Evolutionary conservation across 1,140 invertebrate genomes (phyloP), one percentile per base, ranked within the genome.

Genomic region (Hypothenemus hampei): DNA sequence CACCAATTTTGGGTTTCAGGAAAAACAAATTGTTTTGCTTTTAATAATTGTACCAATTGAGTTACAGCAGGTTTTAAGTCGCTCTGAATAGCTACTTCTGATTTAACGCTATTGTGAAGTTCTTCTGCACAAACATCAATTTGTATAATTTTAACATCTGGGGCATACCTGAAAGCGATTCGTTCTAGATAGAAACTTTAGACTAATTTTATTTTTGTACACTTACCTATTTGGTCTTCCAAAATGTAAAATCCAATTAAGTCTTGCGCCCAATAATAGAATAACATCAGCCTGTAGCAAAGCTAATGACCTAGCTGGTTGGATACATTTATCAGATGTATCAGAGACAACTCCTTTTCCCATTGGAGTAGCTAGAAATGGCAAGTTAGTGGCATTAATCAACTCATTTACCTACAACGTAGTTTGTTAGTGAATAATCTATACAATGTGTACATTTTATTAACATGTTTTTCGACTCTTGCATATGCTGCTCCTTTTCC

Each of bases 211-310:
- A 3, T 31, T 31, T 31, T 31, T 3, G 13, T 31, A 37, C 36
- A 44, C 10, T 5, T 37, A 49, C 39, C 50, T 29, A 13, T 93
- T 94, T n/a, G 87, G 75, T 41, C 83, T 80, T 8, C 94, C 95
- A 76, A 97, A 98, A 75, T 98, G 95, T 24, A 98, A 74, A 72
- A 98, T 98, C 95, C 95, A 98, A 73, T 98, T 98, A 1, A 97
- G 75, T 51, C 94, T 76, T 1, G 93, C 94, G 3, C 95, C 95
- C 13, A 97, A 70, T 11, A 98, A 72, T 2, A 98, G 59, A 5
- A 98, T 80, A 0, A 93, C 85, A 72, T 98, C 95, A 16, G 92
- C 88, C 59, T 93, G 78, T 60, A 86, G 82, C 18, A 98, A 73
- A 10, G 91, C 94, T 21, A 80, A 66, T 0, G 94, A 95, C 54